Evolutionary conservation across 1,140 invertebrate species (phyloP).

Genomic region (Calephelis virginiensis): DNA sequence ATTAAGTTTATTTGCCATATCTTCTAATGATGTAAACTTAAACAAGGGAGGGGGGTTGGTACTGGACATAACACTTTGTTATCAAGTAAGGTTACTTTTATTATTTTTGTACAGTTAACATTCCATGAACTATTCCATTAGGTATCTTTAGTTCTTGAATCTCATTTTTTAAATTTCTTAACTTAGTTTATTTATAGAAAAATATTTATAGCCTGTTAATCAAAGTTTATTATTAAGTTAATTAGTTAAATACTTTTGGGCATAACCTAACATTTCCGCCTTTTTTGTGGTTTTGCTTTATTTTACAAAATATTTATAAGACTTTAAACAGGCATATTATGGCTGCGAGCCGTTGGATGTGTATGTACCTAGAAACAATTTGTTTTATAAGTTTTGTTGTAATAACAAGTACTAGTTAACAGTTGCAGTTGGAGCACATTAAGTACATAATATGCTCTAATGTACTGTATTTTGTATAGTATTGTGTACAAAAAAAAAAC

Average conservation of each 20-base stretch:
- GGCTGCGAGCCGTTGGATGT: too few species aligned
- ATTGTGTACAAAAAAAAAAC: too few species aligned
- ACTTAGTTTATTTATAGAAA: not conserved
- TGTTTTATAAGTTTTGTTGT: too few species aligned
- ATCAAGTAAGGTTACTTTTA: not conserved
- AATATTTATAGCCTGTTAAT: not conserved
- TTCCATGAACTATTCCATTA: not conserved
- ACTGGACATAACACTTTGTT: not conserved
- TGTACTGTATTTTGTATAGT: too few species aligned
- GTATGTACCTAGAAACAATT: too few species aligned
- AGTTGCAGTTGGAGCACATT: too few species aligned
- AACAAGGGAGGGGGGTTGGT: not conserved
- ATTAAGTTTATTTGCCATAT: conserved; percentile 1
- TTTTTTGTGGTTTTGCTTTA: not conserved
- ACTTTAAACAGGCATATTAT: too few species aligned
- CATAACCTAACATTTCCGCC: not conserved
- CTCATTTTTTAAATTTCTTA: not conserved
- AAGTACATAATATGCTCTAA: too few species aligned
- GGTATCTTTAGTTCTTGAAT: not conserved
- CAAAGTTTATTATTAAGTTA: not conserved
- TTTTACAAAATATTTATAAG: too few species aligned
- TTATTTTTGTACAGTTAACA: not conserved
- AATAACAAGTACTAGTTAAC: too few species aligned
- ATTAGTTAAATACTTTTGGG: not conserved
- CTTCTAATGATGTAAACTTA: not conserved